Conservation (phyloP, 2,888 invertebrate species). For the Eretmocerus hayati region DNA sequence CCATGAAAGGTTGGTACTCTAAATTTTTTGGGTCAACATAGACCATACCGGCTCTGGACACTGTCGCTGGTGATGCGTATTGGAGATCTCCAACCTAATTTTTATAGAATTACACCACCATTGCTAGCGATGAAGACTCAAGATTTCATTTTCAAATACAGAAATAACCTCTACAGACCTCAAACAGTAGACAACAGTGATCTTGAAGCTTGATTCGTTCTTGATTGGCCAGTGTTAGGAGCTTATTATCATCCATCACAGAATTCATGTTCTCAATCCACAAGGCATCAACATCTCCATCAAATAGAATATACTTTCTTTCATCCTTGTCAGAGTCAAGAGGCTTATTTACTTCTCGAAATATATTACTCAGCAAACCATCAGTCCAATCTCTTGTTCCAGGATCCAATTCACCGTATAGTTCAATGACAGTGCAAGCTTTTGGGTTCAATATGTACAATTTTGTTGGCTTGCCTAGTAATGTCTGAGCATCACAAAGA, state of each 20-base stretch:
- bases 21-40: constrained; percentile 89
- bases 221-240: constrained; percentile 84
- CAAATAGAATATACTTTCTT: constrained; percentile 78
- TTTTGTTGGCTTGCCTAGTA: constrained; percentile 72
- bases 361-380: constrained; percentile 83
- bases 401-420: constrained; percentile 83
- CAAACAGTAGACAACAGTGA: constrained; percentile 78
- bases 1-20: constrained; percentile 80
- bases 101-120: constrained; percentile 4
- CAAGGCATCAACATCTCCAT: constrained; percentile 88
- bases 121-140: background rate
- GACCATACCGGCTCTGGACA: constrained; percentile 90
- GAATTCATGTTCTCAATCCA: constrained; percentile 98
- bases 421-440: constrained; percentile 81
- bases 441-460: constrained; percentile 78
- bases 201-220: constrained; percentile 77
- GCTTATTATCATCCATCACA: constrained; percentile 91
- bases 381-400: constrained; percentile 88
- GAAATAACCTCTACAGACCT: constrained; percentile 48
- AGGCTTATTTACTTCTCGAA: constrained; percentile 82
- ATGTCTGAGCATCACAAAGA: constrained; percentile 70
- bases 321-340: constrained; percentile 57
- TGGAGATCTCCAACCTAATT: constrained; percentile 82
- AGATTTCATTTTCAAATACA: background rate
- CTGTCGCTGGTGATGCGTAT: constrained; percentile 88